Base-by-base conservation (phyloP, 2,888 invertebrate species). In the Endotricha flammealis region DNA sequence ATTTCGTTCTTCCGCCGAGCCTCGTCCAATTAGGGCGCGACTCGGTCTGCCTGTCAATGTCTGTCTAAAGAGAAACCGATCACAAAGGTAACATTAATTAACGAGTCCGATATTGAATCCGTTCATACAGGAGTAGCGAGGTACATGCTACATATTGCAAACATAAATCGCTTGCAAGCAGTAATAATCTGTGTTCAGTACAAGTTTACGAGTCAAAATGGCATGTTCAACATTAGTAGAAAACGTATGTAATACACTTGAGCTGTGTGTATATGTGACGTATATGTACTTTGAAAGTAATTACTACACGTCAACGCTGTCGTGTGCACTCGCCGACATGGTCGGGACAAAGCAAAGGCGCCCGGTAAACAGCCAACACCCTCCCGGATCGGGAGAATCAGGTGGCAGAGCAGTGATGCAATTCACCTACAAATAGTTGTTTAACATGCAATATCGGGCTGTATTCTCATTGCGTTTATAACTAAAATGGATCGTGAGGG, bases 71-170 rank as follows among this genome's bases (percentile, higher is more conserved):
- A 23, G 32, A 24, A 24, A 50, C 45, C 58, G 47, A 52, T 56
- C 64, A 64, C 64, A 67, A 63, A 52, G 69, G 69, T 60, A 61
- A 59, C 59, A 64, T 67, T 70, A 68, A 69, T 69, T 68, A 70
- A 67, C 58, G 56, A 57, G 63, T 62, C 57, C 64, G 57, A 66
- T 65, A 65, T 66, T 60, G 62, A 60, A 66, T 61, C 64, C 52
- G 53, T 53, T 59, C 50, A 57, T 62, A 59, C 52, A 33, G 4
- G 17, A 32, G 22, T 25, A 33, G 11, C 16, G 46, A 50, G 11
- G 46, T 45, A 44, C 36, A 35, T 23, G 13, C 27, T 31, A 24
- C n/a, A n/a, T n/a, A n/a, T n/a, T n/a, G n/a, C n/a, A n/a, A n/a
- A n/a, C n/a, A n/a, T n/a, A n/a, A n/a, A n/a, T n/a, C n/a, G n/a